Evolutionary conservation across 1,140 invertebrate genomes (phyloP), one percentile per base, ranked within the genome.

Genomic region (Heliconius melpomene): DNA sequence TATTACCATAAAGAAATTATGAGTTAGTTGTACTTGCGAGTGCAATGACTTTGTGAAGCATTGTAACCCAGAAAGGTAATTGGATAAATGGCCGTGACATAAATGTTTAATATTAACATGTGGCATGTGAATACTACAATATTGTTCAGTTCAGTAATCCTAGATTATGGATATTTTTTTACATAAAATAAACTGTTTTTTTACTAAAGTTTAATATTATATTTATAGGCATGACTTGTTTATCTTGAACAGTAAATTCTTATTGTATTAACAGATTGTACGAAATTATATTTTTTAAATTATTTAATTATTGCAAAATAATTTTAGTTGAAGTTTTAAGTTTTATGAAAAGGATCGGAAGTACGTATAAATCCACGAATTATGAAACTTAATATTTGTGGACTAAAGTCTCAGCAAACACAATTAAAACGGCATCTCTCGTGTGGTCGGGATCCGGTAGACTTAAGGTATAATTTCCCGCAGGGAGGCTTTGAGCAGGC

Each of bases 351-450:
- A 74, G 72, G 52, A 79, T 70, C 54, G 71, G 72, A 79, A 79
- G 80, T 82, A 82, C 72, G 52, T 83, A 76, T 78, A 84, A 84
- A 87, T 86, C 84, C 81, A 79, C 73, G 85, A 84, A 88, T 84
- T 88, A 87, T 85, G 81, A 86, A 85, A 84, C 86, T 86, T 80
- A 83, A 79, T 89, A 85, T 88, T 89, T 87, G 83, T 82, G 83
- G 87, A 89, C 85, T 89, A 85, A 82, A 88, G 87, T 88, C 87
- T 89, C 79, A 77, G 84, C 86, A 90, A 90, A 90, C 87, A 90
- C 87, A 90, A 91, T 91, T 90, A 90, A 90, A 90, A 85, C 75
- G 86, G 84, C 85, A 87, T 90, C 85, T 86, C 86, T 88, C 85
- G 84, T 90, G 86, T 90, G 88, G 85, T 87, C 78, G 86, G 86